These are phyloP conservation scores for Steinernema scapterisci DNA, from an alignment of 2,888 invertebrate genomes.

Conservation along the genomic window DNA sequence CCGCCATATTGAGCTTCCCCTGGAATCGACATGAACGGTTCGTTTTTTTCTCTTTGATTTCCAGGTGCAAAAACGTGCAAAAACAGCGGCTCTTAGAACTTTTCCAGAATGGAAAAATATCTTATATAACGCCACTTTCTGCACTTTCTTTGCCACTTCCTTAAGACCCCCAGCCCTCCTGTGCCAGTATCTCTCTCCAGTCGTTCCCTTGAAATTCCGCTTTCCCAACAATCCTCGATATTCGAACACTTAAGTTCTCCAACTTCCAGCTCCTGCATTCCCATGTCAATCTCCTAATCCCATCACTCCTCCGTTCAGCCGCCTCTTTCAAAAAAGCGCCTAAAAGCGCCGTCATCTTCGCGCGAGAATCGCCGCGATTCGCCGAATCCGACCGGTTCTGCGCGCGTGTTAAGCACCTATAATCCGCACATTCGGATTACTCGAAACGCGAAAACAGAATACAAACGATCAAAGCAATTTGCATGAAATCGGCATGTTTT, in stretches of 20 bases:
- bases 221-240: too few species aligned
- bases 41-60: not conserved
- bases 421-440: conserved; percentile 8
- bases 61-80: too few species aligned
- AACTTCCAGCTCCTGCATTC: not conserved
- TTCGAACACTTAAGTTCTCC: too few species aligned
- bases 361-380: conserved; percentile 13
- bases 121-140: too few species aligned
- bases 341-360: not conserved
- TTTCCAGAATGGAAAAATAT: too few species aligned
- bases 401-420: conserved; percentile 4
- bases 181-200: too few species aligned
- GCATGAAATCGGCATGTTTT: not conserved
- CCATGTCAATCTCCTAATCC: conserved; percentile 5
- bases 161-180: too few species aligned
- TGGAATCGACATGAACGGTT: not conserved
- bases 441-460: conserved; percentile 2
- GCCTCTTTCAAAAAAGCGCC: not conserved
- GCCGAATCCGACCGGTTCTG: conserved; percentile 21
- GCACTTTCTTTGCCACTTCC: too few species aligned
- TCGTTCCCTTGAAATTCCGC: too few species aligned
- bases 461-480: conserved; percentile 8
- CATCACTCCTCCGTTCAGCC: not conserved
- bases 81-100: too few species aligned
- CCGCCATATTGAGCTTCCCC: not conserved